Evolutionary conservation across 1,140 invertebrate species (phyloP).

Genomic region (Macrotrachela quadricornifera): DNA sequence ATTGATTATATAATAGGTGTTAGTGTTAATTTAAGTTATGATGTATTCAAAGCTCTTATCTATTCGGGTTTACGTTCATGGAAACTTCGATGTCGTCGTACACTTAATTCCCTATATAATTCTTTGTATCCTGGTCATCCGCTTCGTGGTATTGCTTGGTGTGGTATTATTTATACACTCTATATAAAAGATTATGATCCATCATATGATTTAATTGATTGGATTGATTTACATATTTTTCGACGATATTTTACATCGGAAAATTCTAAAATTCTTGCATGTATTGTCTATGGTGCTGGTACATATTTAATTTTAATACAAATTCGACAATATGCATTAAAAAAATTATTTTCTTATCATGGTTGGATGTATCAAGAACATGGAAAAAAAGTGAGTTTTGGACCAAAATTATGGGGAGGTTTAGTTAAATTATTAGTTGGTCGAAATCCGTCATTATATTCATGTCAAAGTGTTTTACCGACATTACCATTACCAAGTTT

Average conservation of each 20-base stretch:
- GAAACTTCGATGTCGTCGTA: background rate
- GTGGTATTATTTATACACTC: slow-evolving; percentile 50
- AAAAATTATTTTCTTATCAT: slow-evolving; percentile 74
- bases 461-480: slow-evolving; percentile 83
- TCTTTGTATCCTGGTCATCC: slow-evolving; percentile 81
- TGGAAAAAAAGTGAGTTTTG: slow-evolving; percentile 41
- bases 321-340: slow-evolving; percentile 50
- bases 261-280: slow-evolving; percentile 15
- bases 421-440: slow-evolving; percentile 26
- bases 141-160: slow-evolving; percentile 55
- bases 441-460: slow-evolving; percentile 67
- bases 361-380: slow-evolving; percentile 88
- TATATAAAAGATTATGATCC: slow-evolving; percentile 50
- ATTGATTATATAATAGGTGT: slow-evolving; percentile 13
- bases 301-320: slow-evolving; percentile 38
- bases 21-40: slow-evolving; percentile 20
- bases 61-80: background rate
- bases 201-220: slow-evolving; percentile 26
- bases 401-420: slow-evolving; percentile 61
- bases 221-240: slow-evolving; percentile 16
- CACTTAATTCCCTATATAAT: slow-evolving; percentile 61
- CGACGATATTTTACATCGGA: background rate
- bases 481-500: slow-evolving; percentile 66
- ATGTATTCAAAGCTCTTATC: background rate
- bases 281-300: slow-evolving; percentile 17